phyloP scores from a whole-genome alignment of 2,797 vertebrate species.

The Clarias pachynema region DNA sequence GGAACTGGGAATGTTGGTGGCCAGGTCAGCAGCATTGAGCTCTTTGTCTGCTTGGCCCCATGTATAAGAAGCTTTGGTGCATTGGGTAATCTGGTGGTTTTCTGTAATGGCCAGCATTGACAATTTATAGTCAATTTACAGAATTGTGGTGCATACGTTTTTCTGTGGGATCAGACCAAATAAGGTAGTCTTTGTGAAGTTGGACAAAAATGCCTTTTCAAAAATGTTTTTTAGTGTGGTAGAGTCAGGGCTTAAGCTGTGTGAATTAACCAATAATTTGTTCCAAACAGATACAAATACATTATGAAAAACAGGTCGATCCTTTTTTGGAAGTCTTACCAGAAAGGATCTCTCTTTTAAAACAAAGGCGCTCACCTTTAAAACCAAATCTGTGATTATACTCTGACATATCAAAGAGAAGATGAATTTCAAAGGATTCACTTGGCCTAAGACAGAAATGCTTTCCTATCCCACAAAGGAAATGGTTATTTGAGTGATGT shows the following conservation, averaged over 20 bases:
- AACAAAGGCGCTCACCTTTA: not conserved
- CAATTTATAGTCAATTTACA: no score
- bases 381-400: not conserved
- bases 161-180: no score
- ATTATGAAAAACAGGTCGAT: not conserved
- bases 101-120: no score
- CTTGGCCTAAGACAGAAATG: slow-evolving; percentile 9
- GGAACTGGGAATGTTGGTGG: no score
- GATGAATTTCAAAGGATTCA: not conserved
- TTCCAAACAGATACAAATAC: not conserved
- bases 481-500: not conserved
- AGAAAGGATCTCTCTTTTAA: not conserved
- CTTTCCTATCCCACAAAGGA: not conserved
- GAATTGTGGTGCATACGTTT: no score
- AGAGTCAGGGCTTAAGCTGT: not conserved
- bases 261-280: not conserved
- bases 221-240: not conserved
- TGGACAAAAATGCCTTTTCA: not conserved
- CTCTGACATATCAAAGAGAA: not conserved
- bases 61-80: no score
- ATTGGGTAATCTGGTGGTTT: no score
- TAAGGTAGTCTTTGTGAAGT: not conserved
- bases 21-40: no score
- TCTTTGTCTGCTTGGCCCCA: no score
- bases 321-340: not conserved